phyloP scores from a whole-genome alignment of 2,888 invertebrate species.

The Nephrotoma guestfalica region DNA sequence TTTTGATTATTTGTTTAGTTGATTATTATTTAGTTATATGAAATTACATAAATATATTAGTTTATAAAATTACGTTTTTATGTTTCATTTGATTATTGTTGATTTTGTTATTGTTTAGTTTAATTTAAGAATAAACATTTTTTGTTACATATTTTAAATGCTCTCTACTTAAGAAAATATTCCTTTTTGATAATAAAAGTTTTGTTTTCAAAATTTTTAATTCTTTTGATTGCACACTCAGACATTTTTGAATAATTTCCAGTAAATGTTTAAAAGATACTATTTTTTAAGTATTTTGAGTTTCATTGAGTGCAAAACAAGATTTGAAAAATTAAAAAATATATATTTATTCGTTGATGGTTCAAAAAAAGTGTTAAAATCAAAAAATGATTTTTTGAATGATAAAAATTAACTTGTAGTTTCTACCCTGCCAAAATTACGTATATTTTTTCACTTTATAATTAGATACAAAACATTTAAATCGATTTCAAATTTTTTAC shows the following conservation, averaged over 20 bases:
- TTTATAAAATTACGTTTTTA: neutral
- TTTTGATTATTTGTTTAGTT: neutral
- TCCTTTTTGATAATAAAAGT: neutral
- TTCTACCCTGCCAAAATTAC: conserved; percentile 15
- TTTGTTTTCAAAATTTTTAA: neutral
- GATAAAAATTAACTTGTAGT: neutral
- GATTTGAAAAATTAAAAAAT: neutral
- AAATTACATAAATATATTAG: neutral
- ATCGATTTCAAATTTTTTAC: neutral
- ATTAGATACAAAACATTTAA: neutral
- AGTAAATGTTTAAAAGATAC: neutral
- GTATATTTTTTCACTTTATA: conserved; percentile 12
- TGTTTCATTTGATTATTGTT: neutral
- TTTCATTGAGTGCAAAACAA: neutral
- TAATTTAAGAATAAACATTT: neutral
- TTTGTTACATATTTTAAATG: neutral
- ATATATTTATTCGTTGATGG: neutral
- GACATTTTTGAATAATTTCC: neutral
- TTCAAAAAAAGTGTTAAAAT: neutral
- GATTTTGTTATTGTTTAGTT: neutral
- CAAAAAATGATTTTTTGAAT: neutral
- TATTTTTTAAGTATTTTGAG: neutral
- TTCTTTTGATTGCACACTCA: neutral
- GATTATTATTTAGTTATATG: neutral
- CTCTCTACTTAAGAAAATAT: neutral